Percentiles rank a stretch among this genome's conserved stretches.
phyloP scores from a whole-genome alignment of 2,888 invertebrate genomes.

The Lepidonotus clava region DNA sequence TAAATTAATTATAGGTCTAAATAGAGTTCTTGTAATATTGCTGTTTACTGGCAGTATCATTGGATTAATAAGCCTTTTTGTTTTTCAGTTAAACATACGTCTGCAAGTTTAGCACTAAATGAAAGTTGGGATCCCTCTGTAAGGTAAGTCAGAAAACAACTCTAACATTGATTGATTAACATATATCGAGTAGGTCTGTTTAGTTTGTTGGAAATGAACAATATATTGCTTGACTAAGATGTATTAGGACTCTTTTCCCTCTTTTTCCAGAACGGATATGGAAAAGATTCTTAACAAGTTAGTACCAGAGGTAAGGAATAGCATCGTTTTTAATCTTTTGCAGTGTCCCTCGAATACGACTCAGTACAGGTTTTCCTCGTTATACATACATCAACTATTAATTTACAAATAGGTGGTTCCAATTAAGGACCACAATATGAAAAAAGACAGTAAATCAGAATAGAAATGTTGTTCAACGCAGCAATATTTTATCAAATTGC shows the following conservation, averaged over 20 bases:
- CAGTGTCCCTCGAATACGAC: no score
- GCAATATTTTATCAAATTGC: no score
- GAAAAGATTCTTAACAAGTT: constrained; percentile 99
- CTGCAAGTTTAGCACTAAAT: constrained; percentile 97
- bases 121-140: constrained; percentile 99
- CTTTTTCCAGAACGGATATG: constrained; percentile 91
- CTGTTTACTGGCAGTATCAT: not conserved
- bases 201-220: not conserved
- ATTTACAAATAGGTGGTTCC: no score
- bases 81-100: constrained; percentile 95
- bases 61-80: constrained; percentile 71
- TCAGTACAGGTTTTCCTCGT: no score
- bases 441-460: no score
- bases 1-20: no score
- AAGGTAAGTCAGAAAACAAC: constrained; percentile 80
- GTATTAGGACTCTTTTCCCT: constrained; percentile 49
- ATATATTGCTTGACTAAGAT: not conserved
- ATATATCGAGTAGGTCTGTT: not conserved
- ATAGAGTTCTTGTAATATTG: not conserved
- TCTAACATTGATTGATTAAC: not conserved
- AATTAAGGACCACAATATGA: no score
- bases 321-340: no score
- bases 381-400: no score
- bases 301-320: constrained; percentile 92
- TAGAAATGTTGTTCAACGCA: no score